Percentiles rank a stretch among this genome's conserved stretches.
phyloP scores from a whole-genome alignment of 2,113 vertebrate genomes.

The Candoia aspera region DNA sequence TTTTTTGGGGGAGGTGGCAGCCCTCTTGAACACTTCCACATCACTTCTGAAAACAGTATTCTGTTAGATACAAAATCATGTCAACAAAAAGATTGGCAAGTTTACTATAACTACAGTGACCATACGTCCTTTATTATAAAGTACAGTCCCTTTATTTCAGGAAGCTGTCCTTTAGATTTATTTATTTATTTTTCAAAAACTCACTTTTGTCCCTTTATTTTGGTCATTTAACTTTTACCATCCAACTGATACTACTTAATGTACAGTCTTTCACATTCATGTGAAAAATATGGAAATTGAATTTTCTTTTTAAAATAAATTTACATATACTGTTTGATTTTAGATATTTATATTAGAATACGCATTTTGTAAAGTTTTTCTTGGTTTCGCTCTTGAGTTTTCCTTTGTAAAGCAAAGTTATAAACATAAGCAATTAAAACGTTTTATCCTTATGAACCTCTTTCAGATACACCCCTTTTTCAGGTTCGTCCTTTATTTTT shows the following conservation, averaged over 20 bases:
- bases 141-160: not conserved
- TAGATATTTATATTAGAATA: not conserved
- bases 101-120: not conserved
- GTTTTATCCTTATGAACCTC: not conserved
- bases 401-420: not conserved
- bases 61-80: not conserved
- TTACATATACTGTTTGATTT: not conserved
- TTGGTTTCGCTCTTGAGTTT: not conserved
- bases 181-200: not conserved
- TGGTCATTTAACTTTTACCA: not conserved
- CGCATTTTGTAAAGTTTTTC: not conserved
- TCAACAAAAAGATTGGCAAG: not conserved
- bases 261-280: not conserved
- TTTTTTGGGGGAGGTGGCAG: not conserved
- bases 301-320: not conserved
- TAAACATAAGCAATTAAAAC: not conserved
- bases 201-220: not conserved
- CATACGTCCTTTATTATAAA: not conserved
- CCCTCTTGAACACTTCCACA: not conserved
- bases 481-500: not conserved
- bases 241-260: not conserved
- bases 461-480: not conserved
- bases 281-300: not conserved
- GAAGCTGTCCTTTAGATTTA: not conserved
- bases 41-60: not conserved